A percentile compares a stretch with the other conserved stretches of the same genome.
phyloP scores from a whole-genome alignment of 1,140 invertebrate genomes.

The Metaphire vulgaris region DNA sequence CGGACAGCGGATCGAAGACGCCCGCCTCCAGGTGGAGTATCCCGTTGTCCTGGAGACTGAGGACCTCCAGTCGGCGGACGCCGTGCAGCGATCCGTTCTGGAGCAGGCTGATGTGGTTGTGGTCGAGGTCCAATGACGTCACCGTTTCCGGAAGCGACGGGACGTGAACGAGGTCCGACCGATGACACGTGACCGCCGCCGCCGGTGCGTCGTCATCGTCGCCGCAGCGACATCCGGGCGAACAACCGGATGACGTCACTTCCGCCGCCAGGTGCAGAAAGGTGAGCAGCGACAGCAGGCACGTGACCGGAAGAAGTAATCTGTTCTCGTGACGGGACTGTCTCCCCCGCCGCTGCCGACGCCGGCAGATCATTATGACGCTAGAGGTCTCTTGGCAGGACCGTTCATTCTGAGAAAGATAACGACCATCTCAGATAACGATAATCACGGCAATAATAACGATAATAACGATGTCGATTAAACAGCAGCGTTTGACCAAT shows the following conservation, averaged over 20 bases:
- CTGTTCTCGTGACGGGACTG: not conserved
- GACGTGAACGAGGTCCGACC: not conserved
- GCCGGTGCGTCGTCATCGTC: too few relatives aligned
- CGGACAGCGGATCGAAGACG: slow-evolving; percentile 24
- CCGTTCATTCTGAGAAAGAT: too few relatives aligned
- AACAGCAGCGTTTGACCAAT: not conserved
- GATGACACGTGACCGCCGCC: not conserved
- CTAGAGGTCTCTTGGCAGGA: too few relatives aligned
- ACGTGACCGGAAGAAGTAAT: not conserved
- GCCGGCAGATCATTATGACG: not conserved
- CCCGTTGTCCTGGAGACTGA: slow-evolving; percentile 38
- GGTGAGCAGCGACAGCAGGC: not conserved
- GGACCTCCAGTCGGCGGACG: slow-evolving; percentile 30
- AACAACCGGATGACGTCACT: not conserved
- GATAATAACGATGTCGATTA: not conserved
- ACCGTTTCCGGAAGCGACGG: slow-evolving; percentile 6
- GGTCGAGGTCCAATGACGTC: slow-evolving; percentile 17
- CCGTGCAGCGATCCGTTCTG: slow-evolving; percentile 9
- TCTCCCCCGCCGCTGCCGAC: too few relatives aligned
- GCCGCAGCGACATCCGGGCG: not conserved
- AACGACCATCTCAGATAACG: too few relatives aligned
- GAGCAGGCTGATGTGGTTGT: slow-evolving; percentile 24
- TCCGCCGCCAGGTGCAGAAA: not conserved
- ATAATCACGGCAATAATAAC: not conserved
- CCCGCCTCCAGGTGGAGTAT: slow-evolving; percentile 32